These are phyloP conservation scores for Lasioglossum zephyrum DNA, from an alignment of 2,888 invertebrate genomes.

Conservation along the genomic window DNA sequence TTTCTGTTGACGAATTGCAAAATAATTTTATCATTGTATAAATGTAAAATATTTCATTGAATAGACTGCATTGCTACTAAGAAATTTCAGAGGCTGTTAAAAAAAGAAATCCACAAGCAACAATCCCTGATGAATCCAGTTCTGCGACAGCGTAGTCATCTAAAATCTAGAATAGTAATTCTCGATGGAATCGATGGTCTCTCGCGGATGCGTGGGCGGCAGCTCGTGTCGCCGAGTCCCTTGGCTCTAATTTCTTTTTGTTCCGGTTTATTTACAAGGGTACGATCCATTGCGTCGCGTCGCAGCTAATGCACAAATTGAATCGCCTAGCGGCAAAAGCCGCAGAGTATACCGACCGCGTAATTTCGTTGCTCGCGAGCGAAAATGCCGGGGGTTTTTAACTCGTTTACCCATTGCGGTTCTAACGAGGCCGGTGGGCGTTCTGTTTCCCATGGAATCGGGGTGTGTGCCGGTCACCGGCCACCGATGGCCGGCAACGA, in stretches of 20 bases:
- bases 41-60: too few species aligned
- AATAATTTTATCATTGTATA: too few species aligned
- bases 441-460: slow-evolving; percentile 25
- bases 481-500: not conserved
- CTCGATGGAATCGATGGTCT: not conserved
- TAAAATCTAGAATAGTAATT: not conserved
- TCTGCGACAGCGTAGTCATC: not conserved
- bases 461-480: not conserved
- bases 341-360: slow-evolving; percentile 62
- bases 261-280: slow-evolving; percentile 56
- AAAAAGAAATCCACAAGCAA: not conserved
- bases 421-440: slow-evolving; percentile 63
- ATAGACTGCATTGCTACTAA: too few species aligned
- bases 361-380: slow-evolving; percentile 65
- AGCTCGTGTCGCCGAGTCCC: not conserved
- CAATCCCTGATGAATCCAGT: not conserved
- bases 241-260: slow-evolving; percentile 40
- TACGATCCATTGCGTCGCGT: slow-evolving; percentile 55
- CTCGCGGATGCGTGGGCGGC: not conserved
- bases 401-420: slow-evolving; percentile 68
- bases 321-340: slow-evolving; percentile 65
- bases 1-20: too few species aligned
- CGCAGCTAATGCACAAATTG: slow-evolving; percentile 66
- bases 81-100: not conserved
- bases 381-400: slow-evolving; percentile 69